Conservation (phyloP, 1,140 invertebrate species). For the Zaprionus inermis region DNA sequence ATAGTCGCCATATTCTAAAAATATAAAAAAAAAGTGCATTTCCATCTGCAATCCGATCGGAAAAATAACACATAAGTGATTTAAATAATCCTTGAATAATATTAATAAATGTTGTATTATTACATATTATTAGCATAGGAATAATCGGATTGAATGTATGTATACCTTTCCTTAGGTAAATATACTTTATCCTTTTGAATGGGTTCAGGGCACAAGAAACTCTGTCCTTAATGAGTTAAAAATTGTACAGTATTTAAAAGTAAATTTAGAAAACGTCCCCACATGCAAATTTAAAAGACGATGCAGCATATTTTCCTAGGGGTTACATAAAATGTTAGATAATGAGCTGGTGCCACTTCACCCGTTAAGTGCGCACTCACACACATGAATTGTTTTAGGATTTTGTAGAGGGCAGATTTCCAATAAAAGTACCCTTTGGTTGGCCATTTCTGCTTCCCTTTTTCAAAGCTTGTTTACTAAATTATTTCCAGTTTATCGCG, state of each 20-base stretch:
- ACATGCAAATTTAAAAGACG: background rate
- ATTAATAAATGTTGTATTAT: too few relatives aligned
- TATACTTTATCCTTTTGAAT: too few relatives aligned
- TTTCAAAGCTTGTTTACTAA: slow-evolving; percentile 58
- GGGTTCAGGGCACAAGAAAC: too few relatives aligned
- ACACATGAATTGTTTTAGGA: slow-evolving; percentile 62
- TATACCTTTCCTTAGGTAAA: too few relatives aligned
- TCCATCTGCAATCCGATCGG: too few relatives aligned
- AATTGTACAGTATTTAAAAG: slow-evolving; percentile 13
- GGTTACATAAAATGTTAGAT: background rate
- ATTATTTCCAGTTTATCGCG: slow-evolving; percentile 76
- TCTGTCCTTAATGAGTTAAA: slow-evolving; percentile 14
- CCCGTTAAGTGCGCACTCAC: slow-evolving; percentile 68
- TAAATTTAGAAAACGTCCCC: slow-evolving; percentile 7
- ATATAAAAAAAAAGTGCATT: too few relatives aligned
- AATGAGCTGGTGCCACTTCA: slow-evolving; percentile 61
- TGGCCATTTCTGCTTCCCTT: slow-evolving; percentile 34
- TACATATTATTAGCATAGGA: too few relatives aligned
- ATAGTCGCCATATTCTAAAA: too few relatives aligned
- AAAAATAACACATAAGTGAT: too few relatives aligned
- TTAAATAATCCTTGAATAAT: too few relatives aligned
- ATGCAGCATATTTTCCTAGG: background rate
- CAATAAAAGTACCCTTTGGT: slow-evolving; percentile 24
- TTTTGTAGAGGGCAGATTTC: slow-evolving; percentile 47
- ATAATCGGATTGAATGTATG: too few relatives aligned